Percentiles rank a stretch among this genome's conserved stretches.
Evolutionary conservation across 37 sponge, comb jelly and placozoan species (phyloP).

Genomic region (Chondrosia reniformis): DNA sequence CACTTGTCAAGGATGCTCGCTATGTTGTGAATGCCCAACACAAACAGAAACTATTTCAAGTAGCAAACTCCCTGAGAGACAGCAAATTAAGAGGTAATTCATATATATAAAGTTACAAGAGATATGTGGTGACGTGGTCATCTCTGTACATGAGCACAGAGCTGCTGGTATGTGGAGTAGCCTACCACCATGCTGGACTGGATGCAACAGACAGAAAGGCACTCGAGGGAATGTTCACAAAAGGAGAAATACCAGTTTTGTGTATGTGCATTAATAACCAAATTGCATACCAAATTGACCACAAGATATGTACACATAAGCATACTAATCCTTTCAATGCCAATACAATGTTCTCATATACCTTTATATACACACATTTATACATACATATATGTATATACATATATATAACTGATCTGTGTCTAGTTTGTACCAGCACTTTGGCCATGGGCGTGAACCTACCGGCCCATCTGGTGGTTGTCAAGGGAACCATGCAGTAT

Average conservation of each 20-base stretch:
- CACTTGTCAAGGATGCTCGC: conserved; percentile 84
- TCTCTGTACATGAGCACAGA: conserved; percentile 37
- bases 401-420: too few species aligned
- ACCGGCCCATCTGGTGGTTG: conserved; percentile 96
- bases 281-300: too few species aligned
- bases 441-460: conserved; percentile 98
- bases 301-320: neutral
- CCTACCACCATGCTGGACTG: conserved; percentile 98
- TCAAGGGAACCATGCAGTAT: conserved; percentile 96
- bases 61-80: conserved; percentile 63
- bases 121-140: too few species aligned
- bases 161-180: conserved; percentile 82
- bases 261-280: too few species aligned
- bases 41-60: conserved; percentile 47
- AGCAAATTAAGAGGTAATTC: conserved; percentile 83
- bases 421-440: conserved; percentile 88
- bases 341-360: neutral
- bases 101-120: neutral
- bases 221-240: conserved; percentile 78
- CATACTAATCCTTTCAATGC: neutral
- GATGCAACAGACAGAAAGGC: conserved; percentile 74
- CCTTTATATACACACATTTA: too few species aligned
- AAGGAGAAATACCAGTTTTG: conserved; percentile 90
- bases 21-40: conserved; percentile 77
- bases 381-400: neutral